Percentiles rank a stretch among this genome's conserved stretches.
These are phyloP conservation scores for Zelostemma sp. DNA, from an alignment of 1,140 invertebrate species.

Conservation along the genomic window DNA sequence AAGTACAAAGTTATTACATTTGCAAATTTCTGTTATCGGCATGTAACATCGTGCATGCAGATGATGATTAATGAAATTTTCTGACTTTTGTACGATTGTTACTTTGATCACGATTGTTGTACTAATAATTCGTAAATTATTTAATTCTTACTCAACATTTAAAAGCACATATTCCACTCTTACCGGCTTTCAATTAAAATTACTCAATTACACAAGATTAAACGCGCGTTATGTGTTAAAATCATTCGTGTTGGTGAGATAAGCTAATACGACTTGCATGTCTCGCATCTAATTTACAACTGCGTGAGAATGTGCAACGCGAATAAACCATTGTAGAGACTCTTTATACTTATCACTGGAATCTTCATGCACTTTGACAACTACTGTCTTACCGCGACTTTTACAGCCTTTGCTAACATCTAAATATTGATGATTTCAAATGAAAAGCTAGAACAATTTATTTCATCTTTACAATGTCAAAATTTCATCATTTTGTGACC, in stretches of 20 bases:
- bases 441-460: too few species aligned
- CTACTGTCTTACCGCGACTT: too few species aligned
- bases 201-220: constrained; percentile 4
- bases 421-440: too few species aligned
- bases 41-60: too few species aligned
- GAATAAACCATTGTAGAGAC: constrained; percentile 9
- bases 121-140: not conserved
- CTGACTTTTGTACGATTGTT: not conserved
- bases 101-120: not conserved
- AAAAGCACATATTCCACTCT: not conserved
- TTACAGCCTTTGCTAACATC: too few species aligned
- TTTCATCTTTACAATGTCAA: too few species aligned
- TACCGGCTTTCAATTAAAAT: constrained; percentile 4
- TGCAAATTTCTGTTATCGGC: too few species aligned
- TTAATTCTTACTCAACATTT: not conserved
- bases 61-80: not conserved
- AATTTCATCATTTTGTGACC: too few species aligned
- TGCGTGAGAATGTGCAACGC: constrained; percentile 13
- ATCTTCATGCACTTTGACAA: constrained; percentile 5
- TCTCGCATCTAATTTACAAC: constrained; percentile 14
- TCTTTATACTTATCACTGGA: not conserved
- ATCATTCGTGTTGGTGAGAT: constrained; percentile 8
- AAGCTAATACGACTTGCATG: constrained; percentile 3
- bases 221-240: constrained; percentile 6
- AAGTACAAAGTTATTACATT: too few species aligned